Evolutionary conservation across 2,888 invertebrate genomes (phyloP), one percentile per base, ranked within the genome.

Genomic region (Drosophila longiperda): DNA sequence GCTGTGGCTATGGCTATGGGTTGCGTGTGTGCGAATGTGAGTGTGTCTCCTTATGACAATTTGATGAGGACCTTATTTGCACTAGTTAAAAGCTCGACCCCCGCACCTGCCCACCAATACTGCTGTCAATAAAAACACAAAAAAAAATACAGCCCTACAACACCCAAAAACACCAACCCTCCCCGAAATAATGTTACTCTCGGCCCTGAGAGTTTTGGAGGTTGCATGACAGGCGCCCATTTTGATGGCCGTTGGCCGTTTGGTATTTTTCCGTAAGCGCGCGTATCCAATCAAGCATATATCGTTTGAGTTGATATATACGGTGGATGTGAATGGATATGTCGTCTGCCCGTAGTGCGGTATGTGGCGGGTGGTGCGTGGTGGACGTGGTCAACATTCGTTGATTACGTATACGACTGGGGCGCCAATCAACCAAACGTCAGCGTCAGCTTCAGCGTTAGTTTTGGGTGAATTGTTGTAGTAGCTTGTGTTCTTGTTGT

Each of bases 351-450:
- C n/a, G 50, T 72, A 48, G 32, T 79, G 75, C 72, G 62, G 69
- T 49, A 55, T 61, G 67, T 54, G 83, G 84, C 82, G 86, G 80
- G 69, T 59, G 69, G 77, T 80, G 81, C 80, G 79, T 88, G 86
- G 86, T 83, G 85, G 79, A 81, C 84, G 90, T 85, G 87, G 85
- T 89, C 87, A 91, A 90, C 87, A 90, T 82, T 85, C 90, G 89
- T 90, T 91, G 91, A 91, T 91, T 90, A 90, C 89, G 90, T 89
- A 90, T 89, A 89, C 89, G 89, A 88, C 84, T 80, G 89, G 89
- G 87, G 87, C 89, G 87, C 86, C 86, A 86, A 89, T 86, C 85
- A 86, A 67, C 84, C 87, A 86, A 85, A 85, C 87, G 74, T 82
- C 85, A 86, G 74, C 84, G 88, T 79, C 86, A 85, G 75, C 82